Conservation (phyloP, 2,113 vertebrate species). For the Chloropsis cyanopogon region DNA sequence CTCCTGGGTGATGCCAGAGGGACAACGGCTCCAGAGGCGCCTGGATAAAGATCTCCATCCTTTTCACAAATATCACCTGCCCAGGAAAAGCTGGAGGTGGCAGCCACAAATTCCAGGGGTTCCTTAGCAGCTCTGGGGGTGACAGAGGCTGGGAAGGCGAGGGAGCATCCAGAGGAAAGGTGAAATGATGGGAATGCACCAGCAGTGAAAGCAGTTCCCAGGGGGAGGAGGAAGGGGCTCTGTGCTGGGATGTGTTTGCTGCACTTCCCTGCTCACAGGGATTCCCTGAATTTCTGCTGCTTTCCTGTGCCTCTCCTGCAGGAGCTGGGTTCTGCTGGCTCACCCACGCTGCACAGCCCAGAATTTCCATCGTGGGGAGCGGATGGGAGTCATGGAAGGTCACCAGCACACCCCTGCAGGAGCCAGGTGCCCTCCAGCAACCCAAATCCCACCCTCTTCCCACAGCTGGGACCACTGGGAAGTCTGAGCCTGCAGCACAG, state of each 20-base stretch:
- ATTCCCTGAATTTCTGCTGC: neutral
- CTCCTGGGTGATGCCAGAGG: fast-evolving
- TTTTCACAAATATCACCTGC: fast-evolving
- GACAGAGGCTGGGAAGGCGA: fast-evolving
- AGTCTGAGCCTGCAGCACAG: neutral
- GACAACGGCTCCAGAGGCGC: neutral
- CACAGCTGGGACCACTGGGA: neutral
- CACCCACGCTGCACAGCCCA: neutral
- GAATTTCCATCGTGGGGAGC: neutral
- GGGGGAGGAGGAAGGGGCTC: neutral
- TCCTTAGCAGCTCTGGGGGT: neutral
- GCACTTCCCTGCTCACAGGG: neutral
- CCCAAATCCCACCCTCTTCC: neutral
- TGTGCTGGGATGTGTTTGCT: neutral
- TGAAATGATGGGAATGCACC: fast-evolving
- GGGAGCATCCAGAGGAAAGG: neutral
- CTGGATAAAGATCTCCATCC: neutral
- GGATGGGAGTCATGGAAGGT: neutral
- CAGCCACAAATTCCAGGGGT: neutral
- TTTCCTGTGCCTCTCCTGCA: neutral
- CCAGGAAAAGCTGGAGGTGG: neutral
- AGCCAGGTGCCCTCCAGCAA: too few relatives aligned
- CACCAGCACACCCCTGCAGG: neutral
- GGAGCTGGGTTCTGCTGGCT: neutral
- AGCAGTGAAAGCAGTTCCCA: neutral